Conservation (phyloP, 1,140 invertebrate genomes). For the Nebria ingens region DNA sequence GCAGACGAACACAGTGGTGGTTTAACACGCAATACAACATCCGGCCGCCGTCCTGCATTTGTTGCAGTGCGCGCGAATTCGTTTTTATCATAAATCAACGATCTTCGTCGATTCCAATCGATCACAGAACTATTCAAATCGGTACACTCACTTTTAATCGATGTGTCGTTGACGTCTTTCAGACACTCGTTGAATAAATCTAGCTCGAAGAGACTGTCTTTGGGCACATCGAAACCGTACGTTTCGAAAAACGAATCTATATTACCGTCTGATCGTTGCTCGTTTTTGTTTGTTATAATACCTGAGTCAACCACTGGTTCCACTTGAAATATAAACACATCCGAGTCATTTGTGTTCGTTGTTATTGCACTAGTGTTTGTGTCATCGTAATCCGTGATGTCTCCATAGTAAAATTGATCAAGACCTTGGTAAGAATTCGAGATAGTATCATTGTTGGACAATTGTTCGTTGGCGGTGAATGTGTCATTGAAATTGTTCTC, state of each 20-base stretch:
- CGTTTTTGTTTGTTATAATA: background rate
- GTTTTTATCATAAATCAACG: constrained; percentile 27
- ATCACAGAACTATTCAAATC: background rate
- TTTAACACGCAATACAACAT: background rate
- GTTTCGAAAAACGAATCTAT: background rate
- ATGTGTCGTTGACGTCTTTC: background rate
- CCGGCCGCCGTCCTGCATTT: background rate
- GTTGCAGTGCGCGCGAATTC: background rate
- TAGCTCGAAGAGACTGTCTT: background rate
- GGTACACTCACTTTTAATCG: background rate
- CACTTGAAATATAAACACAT: background rate
- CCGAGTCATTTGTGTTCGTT: background rate
- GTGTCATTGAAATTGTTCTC: background rate
- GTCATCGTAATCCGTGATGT: background rate
- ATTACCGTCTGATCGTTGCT: background rate
- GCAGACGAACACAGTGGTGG: constrained; percentile 14
- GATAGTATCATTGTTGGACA: background rate
- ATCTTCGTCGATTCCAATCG: constrained; percentile 20
- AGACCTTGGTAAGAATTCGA: background rate
- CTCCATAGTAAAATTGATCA: background rate
- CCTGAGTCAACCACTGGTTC: background rate
- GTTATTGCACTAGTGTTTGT: background rate
- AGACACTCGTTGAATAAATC: background rate
- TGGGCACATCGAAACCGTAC: background rate
- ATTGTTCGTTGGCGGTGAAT: background rate